Evolutionary conservation across 2,113 vertebrate species (phyloP).

Genomic region (Pantherophis guttatus): DNA sequence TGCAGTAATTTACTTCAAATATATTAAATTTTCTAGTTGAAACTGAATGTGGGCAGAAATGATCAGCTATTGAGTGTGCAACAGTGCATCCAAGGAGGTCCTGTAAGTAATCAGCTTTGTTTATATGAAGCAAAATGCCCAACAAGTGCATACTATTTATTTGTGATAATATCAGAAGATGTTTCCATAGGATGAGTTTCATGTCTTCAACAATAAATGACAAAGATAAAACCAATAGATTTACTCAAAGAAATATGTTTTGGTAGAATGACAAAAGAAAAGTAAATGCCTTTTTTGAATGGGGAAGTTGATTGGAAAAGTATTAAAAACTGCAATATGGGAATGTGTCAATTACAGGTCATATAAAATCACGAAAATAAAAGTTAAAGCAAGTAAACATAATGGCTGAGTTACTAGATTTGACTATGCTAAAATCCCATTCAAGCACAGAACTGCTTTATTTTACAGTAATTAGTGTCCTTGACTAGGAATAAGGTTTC

Average conservation of each 20-base stretch:
- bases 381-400: not conserved
- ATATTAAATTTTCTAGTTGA: conserved; percentile 69
- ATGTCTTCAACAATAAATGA: not conserved
- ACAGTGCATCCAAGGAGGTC: conserved; percentile 74
- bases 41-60: conserved; percentile 64
- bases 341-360: not conserved
- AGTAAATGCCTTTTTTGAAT: not conserved
- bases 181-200: not conserved
- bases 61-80: conserved; percentile 70
- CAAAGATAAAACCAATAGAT: not conserved
- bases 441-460: not conserved
- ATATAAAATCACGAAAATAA: not conserved
- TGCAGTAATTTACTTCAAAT: not conserved
- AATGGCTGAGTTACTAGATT: not conserved
- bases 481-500: not conserved
- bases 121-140: not conserved
- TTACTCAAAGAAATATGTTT: not conserved
- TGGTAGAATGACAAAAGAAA: not conserved
- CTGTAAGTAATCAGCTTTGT: conserved; percentile 65
- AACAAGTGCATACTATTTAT: not conserved
- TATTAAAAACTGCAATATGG: not conserved
- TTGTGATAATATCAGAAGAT: not conserved
- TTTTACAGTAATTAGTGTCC: not conserved
- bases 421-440: not conserved
- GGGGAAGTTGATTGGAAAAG: not conserved